Conservation (phyloP, 1,140 invertebrate species). For the Drosophila elegans region DNA sequence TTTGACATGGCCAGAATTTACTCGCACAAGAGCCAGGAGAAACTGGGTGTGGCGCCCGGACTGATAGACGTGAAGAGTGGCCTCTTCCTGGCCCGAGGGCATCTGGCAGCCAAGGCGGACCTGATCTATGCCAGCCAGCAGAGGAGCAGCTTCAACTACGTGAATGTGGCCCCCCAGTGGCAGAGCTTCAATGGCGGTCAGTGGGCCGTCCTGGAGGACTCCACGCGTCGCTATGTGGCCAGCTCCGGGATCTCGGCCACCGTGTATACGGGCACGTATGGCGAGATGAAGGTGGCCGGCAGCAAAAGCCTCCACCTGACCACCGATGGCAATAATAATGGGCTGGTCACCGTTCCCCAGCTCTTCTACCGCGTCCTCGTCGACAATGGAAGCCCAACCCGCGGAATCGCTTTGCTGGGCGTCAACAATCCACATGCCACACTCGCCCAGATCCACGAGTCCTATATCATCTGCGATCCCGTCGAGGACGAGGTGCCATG, state of each 20-base stretch:
- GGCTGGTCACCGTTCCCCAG: constrained; percentile 85
- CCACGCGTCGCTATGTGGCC: constrained; percentile 83
- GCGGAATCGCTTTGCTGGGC: constrained; percentile 86
- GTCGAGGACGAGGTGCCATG: constrained; percentile 85
- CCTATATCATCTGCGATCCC: constrained; percentile 86
- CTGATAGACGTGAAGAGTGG: constrained; percentile 41
- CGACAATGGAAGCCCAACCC: constrained; percentile 43
- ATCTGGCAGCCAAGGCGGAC: constrained; percentile 88
- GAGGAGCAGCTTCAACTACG: constrained; percentile 87
- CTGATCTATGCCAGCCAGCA: constrained; percentile 88
- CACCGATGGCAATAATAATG: constrained; percentile 69
- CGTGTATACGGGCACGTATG: constrained; percentile 87
- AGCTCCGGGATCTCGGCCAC: constrained; percentile 75
- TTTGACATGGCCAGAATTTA: constrained; percentile 69
- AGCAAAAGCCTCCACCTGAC: constrained; percentile 85
- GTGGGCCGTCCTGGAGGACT: constrained; percentile 86
- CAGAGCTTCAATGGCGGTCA: constrained; percentile 88
- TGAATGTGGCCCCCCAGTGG: constrained; percentile 88
- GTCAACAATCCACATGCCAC: constrained; percentile 87
- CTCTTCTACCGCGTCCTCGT: constrained; percentile 87
- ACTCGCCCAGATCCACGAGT: constrained; percentile 61
- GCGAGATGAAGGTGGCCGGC: constrained; percentile 81
- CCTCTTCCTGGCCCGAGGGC: constrained; percentile 85
- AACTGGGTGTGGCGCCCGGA: constrained; percentile 18
- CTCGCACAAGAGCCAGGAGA: constrained; percentile 43